Conservation (phyloP, 2,797 vertebrate genomes). For the Hozukius guyotensis region DNA sequence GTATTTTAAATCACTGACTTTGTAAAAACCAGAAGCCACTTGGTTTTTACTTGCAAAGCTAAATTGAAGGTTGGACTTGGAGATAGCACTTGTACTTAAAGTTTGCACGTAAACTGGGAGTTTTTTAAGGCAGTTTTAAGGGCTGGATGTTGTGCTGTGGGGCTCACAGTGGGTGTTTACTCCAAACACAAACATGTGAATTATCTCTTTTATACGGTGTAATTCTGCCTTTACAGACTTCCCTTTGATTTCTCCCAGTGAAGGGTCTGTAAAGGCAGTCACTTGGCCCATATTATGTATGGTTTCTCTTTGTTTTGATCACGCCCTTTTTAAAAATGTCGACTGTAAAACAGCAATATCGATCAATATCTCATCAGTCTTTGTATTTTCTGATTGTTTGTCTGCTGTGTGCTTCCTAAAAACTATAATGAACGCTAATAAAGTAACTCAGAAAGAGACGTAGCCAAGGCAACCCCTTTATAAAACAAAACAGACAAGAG, state of each 20-base stretch:
- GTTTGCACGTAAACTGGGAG: conserved; percentile 70
- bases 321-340: not conserved
- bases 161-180: conserved; percentile 58
- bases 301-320: conserved; percentile 10
- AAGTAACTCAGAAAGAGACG: conserved; percentile 9
- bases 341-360: not conserved
- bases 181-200: conserved; percentile 67
- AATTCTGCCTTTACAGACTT: conserved; percentile 50
- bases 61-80: conserved; percentile 68
- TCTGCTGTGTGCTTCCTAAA: not conserved
- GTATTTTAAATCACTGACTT: conserved; percentile 66
- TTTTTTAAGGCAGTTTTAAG: conserved; percentile 17
- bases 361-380: not conserved
- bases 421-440: not conserved
- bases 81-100: conserved; percentile 60
- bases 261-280: conserved; percentile 16
- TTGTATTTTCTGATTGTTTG: conserved; percentile 1
- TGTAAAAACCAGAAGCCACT: conserved; percentile 47
- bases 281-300: not conserved
- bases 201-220: conserved; percentile 68
- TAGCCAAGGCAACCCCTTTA: not conserved
- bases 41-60: conserved; percentile 27
- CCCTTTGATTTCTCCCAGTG: conserved; percentile 22
- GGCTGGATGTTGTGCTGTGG: conserved; percentile 36
- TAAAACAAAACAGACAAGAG: conserved; percentile 17